Evolutionary conservation across 2,888 invertebrate genomes (phyloP), one percentile per base, ranked within the genome.

Genomic region (Idaea aversata): DNA sequence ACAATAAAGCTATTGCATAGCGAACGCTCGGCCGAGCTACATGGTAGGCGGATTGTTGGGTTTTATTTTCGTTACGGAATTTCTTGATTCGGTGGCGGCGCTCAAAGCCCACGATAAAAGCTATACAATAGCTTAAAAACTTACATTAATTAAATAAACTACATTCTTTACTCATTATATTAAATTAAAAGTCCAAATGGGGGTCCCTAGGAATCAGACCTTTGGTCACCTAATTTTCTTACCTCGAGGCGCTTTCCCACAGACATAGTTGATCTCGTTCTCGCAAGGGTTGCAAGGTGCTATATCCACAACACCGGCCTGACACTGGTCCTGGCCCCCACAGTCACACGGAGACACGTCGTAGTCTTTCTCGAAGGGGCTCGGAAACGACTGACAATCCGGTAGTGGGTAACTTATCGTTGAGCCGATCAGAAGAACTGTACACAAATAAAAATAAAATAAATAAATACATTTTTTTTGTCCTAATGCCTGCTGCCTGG

Each of bases 171-270:
- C n/a, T n/a, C n/a, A n/a, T n/a, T n/a, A n/a, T n/a, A n/a, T n/a
- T n/a, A n/a, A n/a, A n/a, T n/a, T n/a, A n/a, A n/a, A n/a, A n/a
- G n/a, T n/a, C n/a, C n/a, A n/a, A n/a, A n/a, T n/a, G n/a, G n/a
- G n/a, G n/a, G n/a, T n/a, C n/a, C n/a, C n/a, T n/a, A n/a, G n/a
- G n/a, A n/a, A n/a, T n/a, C n/a, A n/a, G n/a, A n/a, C n/a, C n/a
- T n/a, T n/a, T n/a, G n/a, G n/a, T n/a, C n/a, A n/a, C n/a, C n/a
- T n/a, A n/a, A n/a, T n/a, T n/a, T n/a, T 61, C 68, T 76, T 73
- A 88, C 89, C 89, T 62, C 74, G 34, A 0, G 88, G 88, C 0
- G 87, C 87, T 61, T 86, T 86, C 2, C 88, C 88, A 15, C 85
- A 81, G 0, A 78, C 34, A 57, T 80, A 86, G 67, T 80, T 83